Evolutionary conservation across 2,888 invertebrate species (phyloP).

Genomic region (Melinaea menophilus): DNA sequence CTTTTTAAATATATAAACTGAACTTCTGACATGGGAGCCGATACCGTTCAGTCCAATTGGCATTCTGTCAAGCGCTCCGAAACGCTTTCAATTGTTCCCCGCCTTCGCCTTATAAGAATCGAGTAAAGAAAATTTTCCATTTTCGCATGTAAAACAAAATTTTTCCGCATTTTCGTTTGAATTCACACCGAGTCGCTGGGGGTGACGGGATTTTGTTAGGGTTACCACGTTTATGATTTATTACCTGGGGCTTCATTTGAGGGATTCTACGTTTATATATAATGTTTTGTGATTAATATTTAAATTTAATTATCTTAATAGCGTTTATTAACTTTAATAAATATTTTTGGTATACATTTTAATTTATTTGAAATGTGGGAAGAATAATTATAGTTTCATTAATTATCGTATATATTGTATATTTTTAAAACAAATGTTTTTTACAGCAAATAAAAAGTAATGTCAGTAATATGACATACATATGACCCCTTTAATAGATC

Average conservation of each 20-base stretch:
- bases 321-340: too few species aligned
- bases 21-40: conserved; percentile 40
- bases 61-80: conserved; percentile 56
- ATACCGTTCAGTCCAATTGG: conserved; percentile 51
- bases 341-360: too few species aligned
- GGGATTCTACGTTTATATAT: too few species aligned
- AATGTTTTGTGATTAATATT: too few species aligned
- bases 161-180: conserved; percentile 65
- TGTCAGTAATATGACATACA: too few species aligned
- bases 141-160: conserved; percentile 74
- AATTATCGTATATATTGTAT: too few species aligned
- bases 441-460: too few species aligned
- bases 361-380: too few species aligned
- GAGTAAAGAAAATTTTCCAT: conserved; percentile 49
- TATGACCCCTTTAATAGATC: background rate
- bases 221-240: conserved; percentile 39
- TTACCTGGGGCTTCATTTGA: conserved; percentile 2
- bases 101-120: conserved; percentile 30
- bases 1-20: conserved; percentile 12
- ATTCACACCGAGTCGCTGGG: conserved; percentile 60
- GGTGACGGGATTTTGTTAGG: conserved; percentile 64
- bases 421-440: too few species aligned
- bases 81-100: conserved; percentile 43
- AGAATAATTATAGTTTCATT: too few species aligned
- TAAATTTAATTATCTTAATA: too few species aligned